Conservation (phyloP, 2,113 vertebrate species). For the Perca fluviatilis region DNA sequence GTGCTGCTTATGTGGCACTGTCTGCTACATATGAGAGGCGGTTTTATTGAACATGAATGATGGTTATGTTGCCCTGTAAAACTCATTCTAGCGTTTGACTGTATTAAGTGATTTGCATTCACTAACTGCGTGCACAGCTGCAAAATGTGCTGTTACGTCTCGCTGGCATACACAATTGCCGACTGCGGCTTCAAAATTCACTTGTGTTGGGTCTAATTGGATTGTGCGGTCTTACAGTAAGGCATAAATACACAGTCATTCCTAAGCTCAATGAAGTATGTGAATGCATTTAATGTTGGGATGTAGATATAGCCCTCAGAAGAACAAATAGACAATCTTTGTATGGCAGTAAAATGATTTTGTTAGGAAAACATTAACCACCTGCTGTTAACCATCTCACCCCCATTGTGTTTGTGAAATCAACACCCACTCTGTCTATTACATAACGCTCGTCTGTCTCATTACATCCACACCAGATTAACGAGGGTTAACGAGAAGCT, state of each 20-base stretch:
- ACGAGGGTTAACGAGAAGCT: slow-evolving; percentile 52
- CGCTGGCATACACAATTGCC: background rate
- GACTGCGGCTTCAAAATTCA: background rate
- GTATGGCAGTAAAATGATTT: background rate
- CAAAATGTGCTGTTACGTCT: too few species aligned
- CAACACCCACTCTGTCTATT: slow-evolving; percentile 37
- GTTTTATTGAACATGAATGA: slow-evolving; percentile 26
- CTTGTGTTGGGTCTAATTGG: background rate
- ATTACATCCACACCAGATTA: slow-evolving; percentile 38
- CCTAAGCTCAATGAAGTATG: background rate
- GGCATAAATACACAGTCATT: background rate
- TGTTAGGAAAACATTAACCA: background rate
- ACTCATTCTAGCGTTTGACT: background rate
- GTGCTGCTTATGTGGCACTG: background rate
- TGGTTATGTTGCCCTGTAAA: background rate
- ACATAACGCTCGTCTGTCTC: slow-evolving; percentile 25
- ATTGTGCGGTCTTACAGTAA: background rate
- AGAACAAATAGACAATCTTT: background rate
- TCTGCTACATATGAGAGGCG: background rate
- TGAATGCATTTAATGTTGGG: background rate
- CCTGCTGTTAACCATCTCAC: slow-evolving; percentile 7
- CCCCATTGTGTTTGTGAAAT: slow-evolving; percentile 33
- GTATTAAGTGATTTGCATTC: background rate
- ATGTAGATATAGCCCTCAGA: background rate
- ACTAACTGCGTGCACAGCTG: background rate